Evolutionary conservation across 2,797 vertebrate species (phyloP), one percentile per base, ranked within the genome.

Genomic region (Poecile montanus): DNA sequence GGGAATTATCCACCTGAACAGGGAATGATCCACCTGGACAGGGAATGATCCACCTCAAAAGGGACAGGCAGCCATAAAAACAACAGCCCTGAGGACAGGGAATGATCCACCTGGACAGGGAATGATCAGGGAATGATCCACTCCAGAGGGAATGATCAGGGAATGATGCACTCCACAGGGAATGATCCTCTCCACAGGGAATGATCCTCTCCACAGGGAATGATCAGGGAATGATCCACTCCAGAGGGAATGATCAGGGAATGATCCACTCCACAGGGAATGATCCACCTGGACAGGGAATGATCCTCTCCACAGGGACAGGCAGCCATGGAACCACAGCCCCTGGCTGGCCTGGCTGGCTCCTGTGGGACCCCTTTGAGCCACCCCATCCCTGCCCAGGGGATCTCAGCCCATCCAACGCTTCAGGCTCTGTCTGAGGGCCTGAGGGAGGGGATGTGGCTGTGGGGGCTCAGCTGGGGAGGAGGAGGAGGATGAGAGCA

Each of bases 281-380:
- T 38, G 38, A 38, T 38, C 45, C 11, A n/a, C 94, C 94, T 95
- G 94, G 63, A 74, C 18, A 88, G 84, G 66, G 38, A 65, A n/a
- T 9, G 42, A 25, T 65, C 30, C 48, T 13, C 61, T 62, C 40
- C 11, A 47, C 5, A 29, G 45, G 47, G 34, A 53, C 48, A 53
- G 48, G 38, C 27, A 60, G 22, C 22, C 38, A 19, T 2, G 3
- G 21, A n/a, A 27, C 51, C 42, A n/a, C 42, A 23, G 8, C 16
- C 36, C 44, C 26, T 1, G 4, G 13, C 65, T 60, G 27, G 27
- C 56, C 38, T 32, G 44, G 44, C 27, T 6, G 30, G 68, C 8
- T 36, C 60, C 68, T 57, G 58, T 65, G 45, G 58, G 67, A 70
- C 57, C 16, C 36, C 62, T 76, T 66, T 0, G 2, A 27, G 66